A percentile compares a stretch with the other conserved stretches of the same genome.
Evolutionary conservation across 2,888 invertebrate species (phyloP).

Genomic region (Drosophila cognata): DNA sequence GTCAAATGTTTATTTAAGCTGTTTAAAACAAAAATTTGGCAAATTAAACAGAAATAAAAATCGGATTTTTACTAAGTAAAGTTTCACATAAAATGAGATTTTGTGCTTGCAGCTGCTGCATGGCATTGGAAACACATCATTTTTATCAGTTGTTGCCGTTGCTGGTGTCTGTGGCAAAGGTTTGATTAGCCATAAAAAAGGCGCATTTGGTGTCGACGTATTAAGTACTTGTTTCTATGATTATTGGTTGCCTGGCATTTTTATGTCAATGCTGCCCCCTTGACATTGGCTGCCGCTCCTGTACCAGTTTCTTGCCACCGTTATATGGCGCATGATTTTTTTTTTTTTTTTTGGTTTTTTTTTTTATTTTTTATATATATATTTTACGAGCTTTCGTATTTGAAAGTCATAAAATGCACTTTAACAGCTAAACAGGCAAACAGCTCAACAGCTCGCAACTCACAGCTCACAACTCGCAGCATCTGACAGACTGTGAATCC

Average conservation of each 20-base stretch:
- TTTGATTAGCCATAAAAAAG: conserved; percentile 78
- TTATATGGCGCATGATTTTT: conserved; percentile 42
- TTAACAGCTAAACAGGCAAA: conserved; percentile 57
- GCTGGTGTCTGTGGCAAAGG: conserved; percentile 70
- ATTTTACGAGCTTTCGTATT: conserved; percentile 71
- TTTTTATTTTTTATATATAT: conserved; percentile 15
- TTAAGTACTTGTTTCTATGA: conserved; percentile 66
- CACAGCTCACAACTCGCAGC: conserved; percentile 32
- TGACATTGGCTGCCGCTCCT: background rate
- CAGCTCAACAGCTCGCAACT: conserved; percentile 54
- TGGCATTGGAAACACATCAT: conserved; percentile 20
- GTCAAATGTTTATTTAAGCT: background rate
- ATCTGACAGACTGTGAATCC: conserved; percentile 13
- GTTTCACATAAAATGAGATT: background rate
- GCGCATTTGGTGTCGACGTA: conserved; percentile 57
- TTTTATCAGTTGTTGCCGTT: conserved; percentile 16
- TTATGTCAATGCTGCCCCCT: conserved; percentile 47
- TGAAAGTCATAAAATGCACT: conserved; percentile 75
- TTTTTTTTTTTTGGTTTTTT: background rate
- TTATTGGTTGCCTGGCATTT: conserved; percentile 55
- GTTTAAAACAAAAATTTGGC: background rate
- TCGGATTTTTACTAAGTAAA: background rate
- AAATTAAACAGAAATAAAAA: background rate
- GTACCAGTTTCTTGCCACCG: conserved; percentile 17
- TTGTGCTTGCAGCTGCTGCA: conserved; percentile 16